Evolutionary conservation across 2,888 invertebrate species (phyloP).

Genomic region (Tetragonula carbonaria): DNA sequence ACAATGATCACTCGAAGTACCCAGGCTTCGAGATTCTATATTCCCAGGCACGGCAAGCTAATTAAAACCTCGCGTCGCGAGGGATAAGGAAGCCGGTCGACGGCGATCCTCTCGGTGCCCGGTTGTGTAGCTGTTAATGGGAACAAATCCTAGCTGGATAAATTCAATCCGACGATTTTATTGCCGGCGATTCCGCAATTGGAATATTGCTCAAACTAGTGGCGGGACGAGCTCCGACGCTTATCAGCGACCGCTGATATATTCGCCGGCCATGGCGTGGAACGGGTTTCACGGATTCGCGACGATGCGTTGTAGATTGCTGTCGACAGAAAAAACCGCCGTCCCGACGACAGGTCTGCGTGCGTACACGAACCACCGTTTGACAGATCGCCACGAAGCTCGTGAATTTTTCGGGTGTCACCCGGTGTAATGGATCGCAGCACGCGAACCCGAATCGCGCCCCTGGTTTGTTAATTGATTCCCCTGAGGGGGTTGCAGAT

Average conservation of each 20-base stretch:
- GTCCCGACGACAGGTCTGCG: slow-evolving; percentile 16
- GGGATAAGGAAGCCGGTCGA: slow-evolving; percentile 12
- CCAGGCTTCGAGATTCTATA: background rate
- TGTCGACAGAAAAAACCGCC: slow-evolving; percentile 22
- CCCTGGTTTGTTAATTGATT: slow-evolving; percentile 26
- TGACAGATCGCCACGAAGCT: slow-evolving; percentile 46
- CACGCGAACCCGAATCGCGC: slow-evolving; percentile 26
- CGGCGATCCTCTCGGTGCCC: slow-evolving; percentile 1
- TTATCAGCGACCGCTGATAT: slow-evolving; percentile 63
- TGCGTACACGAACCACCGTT: slow-evolving; percentile 23
- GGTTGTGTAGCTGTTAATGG: slow-evolving; percentile 48
- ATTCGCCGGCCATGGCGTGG: slow-evolving; percentile 44
- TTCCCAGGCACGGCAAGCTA: background rate
- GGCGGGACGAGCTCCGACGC: slow-evolving; percentile 49
- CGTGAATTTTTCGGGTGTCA: slow-evolving; percentile 38
- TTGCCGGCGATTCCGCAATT: slow-evolving; percentile 54
- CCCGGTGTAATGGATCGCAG: slow-evolving; percentile 31
- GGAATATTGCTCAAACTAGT: slow-evolving; percentile 55
- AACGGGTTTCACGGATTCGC: slow-evolving; percentile 60
- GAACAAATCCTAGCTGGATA: slow-evolving; percentile 46
- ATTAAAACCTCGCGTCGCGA: slow-evolving; percentile 12
- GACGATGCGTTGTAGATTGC: slow-evolving; percentile 42
- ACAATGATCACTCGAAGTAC: background rate
- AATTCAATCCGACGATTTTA: slow-evolving; percentile 50
- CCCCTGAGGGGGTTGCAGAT: slow-evolving; percentile 17